Evolutionary conservation across 1,140 invertebrate genomes (phyloP).

Genomic region (Stenopsyche tienmushanensis): DNA sequence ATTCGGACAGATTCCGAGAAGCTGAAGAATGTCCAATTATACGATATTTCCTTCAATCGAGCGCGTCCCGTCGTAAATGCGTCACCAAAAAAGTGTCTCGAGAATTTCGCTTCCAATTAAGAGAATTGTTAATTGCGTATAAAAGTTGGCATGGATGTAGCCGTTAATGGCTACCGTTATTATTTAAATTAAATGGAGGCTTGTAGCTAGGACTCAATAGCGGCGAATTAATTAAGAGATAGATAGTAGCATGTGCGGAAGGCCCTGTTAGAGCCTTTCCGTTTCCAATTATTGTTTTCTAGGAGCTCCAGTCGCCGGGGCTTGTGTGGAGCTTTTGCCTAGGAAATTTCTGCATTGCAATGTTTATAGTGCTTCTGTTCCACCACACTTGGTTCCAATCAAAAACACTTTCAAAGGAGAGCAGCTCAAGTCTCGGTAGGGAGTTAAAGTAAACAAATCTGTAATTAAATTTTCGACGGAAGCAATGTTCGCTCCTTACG

Average conservation of each 20-base stretch:
- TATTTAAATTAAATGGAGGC: no score
- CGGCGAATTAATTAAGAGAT: neutral
- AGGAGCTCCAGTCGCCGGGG: no score
- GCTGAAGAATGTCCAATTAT: neutral
- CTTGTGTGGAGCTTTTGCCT: neutral
- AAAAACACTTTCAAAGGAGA: slow-evolving; percentile 6
- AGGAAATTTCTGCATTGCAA: neutral
- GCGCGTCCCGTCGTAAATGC: neutral
- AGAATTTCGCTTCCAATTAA: neutral
- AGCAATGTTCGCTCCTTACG: neutral
- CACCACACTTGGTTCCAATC: slow-evolving; percentile 7
- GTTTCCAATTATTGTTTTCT: no score
- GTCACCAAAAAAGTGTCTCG: neutral
- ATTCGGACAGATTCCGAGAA: neutral
- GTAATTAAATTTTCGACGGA: slow-evolving; percentile 4
- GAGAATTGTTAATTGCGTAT: neutral
- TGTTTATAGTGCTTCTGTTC: slow-evolving; percentile 8
- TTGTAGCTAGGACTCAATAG: neutral
- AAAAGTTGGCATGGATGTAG: no score
- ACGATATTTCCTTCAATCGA: neutral
- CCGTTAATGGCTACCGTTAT: neutral
- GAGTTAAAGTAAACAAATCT: slow-evolving; percentile 3
- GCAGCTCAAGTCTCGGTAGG: neutral
- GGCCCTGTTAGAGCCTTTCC: neutral
- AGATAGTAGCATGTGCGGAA: neutral